These are phyloP conservation scores for Dolichopus griseipennis DNA, from an alignment of 2,888 invertebrate genomes.

Conservation along the genomic window DNA sequence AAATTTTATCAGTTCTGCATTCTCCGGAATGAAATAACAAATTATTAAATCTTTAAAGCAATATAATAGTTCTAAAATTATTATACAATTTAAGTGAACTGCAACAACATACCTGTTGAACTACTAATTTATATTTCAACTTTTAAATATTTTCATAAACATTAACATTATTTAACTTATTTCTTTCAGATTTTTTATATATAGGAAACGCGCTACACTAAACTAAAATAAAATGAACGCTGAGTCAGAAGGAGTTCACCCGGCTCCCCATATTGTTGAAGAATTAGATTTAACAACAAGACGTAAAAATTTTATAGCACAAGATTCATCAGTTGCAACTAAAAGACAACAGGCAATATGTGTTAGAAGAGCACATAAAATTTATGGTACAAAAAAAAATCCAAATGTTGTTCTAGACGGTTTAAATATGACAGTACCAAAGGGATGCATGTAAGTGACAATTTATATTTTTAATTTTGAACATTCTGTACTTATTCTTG, in stretches of 20 bases:
- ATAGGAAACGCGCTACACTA: no score
- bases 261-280: slow-evolving; percentile 33
- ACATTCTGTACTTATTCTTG: no score
- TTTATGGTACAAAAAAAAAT: slow-evolving; percentile 69
- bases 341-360: slow-evolving; percentile 75
- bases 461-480: neutral
- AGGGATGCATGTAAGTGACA: slow-evolving; percentile 76
- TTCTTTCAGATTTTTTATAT: no score
- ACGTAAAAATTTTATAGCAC: slow-evolving; percentile 50
- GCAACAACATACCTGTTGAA: no score
- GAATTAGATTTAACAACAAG: slow-evolving; percentile 47
- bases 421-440: slow-evolving; percentile 85
- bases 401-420: slow-evolving; percentile 77
- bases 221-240: slow-evolving; percentile 34
- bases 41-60: no score
- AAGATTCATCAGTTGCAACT: slow-evolving; percentile 61
- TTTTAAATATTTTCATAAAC: no score
- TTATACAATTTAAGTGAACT: no score
- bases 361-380: slow-evolving; percentile 73
- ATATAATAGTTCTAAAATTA: no score
- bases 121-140: no score
- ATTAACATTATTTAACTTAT: no score
- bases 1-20: no score
- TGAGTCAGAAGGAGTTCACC: slow-evolving; percentile 41
- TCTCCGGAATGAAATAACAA: no score